Conservation (phyloP, 2,797 vertebrate genomes). For the Sebastes baramenuke region DNA sequence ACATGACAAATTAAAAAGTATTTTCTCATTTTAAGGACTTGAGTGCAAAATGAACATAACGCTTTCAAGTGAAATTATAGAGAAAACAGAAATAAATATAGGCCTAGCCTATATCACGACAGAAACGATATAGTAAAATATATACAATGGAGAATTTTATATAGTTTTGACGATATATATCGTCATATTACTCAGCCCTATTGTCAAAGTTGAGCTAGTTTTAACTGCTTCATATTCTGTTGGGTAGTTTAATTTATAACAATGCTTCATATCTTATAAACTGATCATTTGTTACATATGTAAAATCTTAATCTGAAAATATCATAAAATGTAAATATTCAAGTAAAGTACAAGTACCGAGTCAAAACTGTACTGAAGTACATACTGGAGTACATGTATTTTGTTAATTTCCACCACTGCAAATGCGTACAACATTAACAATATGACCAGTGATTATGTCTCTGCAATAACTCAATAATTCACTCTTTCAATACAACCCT, state of each 20-base stretch:
- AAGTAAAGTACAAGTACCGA: neutral
- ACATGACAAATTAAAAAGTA: too few species aligned
- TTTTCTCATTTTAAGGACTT: too few species aligned
- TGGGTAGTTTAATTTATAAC: neutral
- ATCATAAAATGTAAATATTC: neutral
- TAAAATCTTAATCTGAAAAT: neutral
- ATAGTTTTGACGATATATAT: too few species aligned
- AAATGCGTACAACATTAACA: neutral
- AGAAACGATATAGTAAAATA: too few species aligned
- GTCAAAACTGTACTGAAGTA: neutral
- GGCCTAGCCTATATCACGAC: accelerated
- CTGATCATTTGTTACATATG: neutral
- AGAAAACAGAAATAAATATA: too few species aligned
- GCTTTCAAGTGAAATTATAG: too few species aligned
- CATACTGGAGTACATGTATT: neutral
- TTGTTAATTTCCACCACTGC: neutral
- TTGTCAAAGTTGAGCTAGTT: neutral
- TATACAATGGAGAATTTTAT: too few species aligned
- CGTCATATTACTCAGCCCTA: too few species aligned
- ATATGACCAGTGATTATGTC: neutral
- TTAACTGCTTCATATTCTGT: neutral
- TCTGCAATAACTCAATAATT: conserved; percentile 4
- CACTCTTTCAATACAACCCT: neutral
- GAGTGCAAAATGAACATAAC: too few species aligned
- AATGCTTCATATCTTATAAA: neutral